phyloP scores from a whole-genome alignment of 2,797 vertebrate species.

The Crax fasciolata region DNA sequence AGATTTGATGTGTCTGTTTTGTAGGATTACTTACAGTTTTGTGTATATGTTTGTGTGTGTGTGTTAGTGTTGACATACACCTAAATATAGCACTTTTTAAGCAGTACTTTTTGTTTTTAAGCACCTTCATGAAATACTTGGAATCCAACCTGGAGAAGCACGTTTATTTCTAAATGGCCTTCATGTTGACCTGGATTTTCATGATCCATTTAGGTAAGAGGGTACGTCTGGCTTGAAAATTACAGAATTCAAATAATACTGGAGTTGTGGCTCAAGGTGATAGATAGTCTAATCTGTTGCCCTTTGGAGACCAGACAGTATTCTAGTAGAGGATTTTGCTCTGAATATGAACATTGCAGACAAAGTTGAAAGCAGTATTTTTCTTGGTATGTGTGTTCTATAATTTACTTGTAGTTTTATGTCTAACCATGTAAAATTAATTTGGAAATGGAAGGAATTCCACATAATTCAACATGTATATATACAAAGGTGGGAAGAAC shows the following conservation, averaged over 20 bases:
- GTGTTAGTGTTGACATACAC: neutral
- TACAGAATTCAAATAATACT: neutral
- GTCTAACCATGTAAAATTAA: neutral
- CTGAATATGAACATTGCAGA: neutral
- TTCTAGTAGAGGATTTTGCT: neutral
- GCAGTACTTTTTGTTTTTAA: constrained; percentile 68
- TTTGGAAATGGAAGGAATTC: neutral
- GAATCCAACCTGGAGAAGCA: constrained; percentile 92
- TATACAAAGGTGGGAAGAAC: neutral
- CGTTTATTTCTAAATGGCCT: constrained; percentile 94
- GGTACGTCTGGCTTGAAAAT: neutral
- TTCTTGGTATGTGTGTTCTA: neutral
- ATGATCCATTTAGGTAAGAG: constrained; percentile 93
- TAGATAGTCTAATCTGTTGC: neutral
- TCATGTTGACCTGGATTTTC: constrained; percentile 89
- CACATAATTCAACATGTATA: accelerated
- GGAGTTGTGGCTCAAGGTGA: neutral
- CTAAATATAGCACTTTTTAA: neutral
- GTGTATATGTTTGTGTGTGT: neutral
- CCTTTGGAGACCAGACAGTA: neutral
- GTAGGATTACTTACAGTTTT: neutral
- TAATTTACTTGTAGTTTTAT: neutral
- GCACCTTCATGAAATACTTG: constrained; percentile 88
- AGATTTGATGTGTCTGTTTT: neutral
- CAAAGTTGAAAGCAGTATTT: neutral